Evolutionary conservation across 2,113 vertebrate species (phyloP).

Genomic region (Rhinoptilus africanus): DNA sequence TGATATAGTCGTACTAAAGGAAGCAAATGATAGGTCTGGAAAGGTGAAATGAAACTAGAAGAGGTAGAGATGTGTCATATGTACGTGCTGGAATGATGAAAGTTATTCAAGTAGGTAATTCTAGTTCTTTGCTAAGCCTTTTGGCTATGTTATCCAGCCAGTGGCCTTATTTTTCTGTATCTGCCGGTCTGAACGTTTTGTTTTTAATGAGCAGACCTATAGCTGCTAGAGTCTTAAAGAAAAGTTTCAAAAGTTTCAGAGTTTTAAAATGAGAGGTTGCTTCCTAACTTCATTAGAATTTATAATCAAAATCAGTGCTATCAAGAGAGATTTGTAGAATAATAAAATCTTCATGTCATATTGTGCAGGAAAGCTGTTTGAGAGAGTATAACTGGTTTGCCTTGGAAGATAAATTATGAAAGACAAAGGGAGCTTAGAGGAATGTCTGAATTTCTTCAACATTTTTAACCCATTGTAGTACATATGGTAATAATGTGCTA

Average conservation of each 20-base stretch:
- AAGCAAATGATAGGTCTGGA: not conserved
- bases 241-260: not conserved
- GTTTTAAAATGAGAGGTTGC: not conserved
- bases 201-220: not conserved
- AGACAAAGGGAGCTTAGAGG: not conserved
- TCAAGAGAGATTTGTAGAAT: not conserved
- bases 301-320: not conserved
- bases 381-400: not conserved
- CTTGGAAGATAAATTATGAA: not conserved
- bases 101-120: not conserved
- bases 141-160: not conserved
- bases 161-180: not conserved
- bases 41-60: not conserved
- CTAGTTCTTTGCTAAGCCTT: not conserved
- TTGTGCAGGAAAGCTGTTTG: not conserved
- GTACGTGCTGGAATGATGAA: not conserved
- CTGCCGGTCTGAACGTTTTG: not conserved
- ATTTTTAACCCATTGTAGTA: not conserved
- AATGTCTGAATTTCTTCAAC: not conserved
- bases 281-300: not conserved
- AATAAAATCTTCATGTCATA: not conserved
- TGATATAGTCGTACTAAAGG: not conserved
- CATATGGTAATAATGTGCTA: not conserved
- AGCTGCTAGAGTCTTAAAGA: not conserved
- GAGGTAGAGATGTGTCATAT: not conserved